Evolutionary conservation across 1,140 invertebrate genomes (phyloP).

Genomic region (Cherax quadricarinatus): DNA sequence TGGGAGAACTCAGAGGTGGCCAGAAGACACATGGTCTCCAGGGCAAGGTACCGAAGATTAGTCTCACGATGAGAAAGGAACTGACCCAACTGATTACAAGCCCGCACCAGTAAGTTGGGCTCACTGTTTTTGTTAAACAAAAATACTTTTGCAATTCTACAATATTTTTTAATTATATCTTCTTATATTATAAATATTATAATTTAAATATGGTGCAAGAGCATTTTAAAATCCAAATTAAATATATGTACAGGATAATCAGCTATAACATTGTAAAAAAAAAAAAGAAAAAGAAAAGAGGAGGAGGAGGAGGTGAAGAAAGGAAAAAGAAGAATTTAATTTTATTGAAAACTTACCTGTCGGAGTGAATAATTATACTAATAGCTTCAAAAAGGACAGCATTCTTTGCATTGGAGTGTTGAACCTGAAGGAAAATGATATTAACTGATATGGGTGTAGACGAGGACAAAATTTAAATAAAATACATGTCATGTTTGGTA

Average conservation of each 20-base stretch:
- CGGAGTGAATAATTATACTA: constrained; percentile 99
- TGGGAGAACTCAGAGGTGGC: constrained; percentile 99
- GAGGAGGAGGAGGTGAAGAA: no score
- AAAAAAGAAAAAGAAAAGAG: no score
- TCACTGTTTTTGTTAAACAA: constrained; percentile 81
- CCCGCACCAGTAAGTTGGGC: constrained; percentile 96
- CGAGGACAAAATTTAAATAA: no score
- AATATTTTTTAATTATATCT: background rate
- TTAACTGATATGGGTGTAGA: no score
- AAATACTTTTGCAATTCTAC: background rate
- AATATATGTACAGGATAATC: no score
- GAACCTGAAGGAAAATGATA: constrained; percentile 79
- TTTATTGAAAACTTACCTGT: constrained; percentile 80
- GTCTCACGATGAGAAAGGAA: constrained; percentile 99
- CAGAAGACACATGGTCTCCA: constrained; percentile 99
- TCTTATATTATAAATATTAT: background rate
- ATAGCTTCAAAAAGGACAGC: constrained; percentile 99
- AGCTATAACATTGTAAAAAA: no score
- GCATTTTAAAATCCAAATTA: no score
- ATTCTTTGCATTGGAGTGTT: constrained; percentile 99
- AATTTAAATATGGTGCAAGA: no score
- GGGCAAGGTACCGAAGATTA: constrained; percentile 97
- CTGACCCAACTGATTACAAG: constrained; percentile 98
- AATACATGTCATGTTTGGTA: no score
- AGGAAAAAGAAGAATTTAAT: background rate